Evolutionary conservation across 2,797 vertebrate genomes (phyloP).

Genomic region (Uromys caudimaculatus): DNA sequence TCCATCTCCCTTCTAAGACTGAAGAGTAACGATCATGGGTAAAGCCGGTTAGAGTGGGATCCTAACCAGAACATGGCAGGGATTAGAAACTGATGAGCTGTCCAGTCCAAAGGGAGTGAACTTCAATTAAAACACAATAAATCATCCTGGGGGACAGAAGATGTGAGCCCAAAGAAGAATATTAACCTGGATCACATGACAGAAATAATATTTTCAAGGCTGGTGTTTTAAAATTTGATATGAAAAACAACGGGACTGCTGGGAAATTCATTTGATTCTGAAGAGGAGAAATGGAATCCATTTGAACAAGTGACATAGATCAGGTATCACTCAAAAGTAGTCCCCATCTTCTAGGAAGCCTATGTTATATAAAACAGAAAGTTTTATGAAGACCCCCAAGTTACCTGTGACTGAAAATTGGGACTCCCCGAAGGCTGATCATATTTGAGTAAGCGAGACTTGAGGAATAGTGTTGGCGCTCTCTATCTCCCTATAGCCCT

Average conservation of each 20-base stretch:
- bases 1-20: not conserved
- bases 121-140: constrained; percentile 27
- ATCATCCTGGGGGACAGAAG: not conserved
- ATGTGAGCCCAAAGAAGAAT: not conserved
- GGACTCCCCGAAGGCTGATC: not conserved
- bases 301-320: not conserved
- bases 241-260: not conserved
- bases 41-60: not conserved
- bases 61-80: not conserved
- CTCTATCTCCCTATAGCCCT: not conserved
- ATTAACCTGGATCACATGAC: not conserved
- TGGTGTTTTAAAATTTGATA: constrained; percentile 37
- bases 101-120: not conserved
- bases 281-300: not conserved
- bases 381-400: not conserved
- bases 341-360: not conserved
- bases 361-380: not conserved
- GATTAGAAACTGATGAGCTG: not conserved
- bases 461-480: not conserved
- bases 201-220: not conserved
- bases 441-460: not conserved
- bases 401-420: not conserved
- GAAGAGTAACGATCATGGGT: not conserved
- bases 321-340: not conserved
- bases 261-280: constrained; percentile 45